phyloP scores from a whole-genome alignment of 2,797 vertebrate genomes.

The Sus cebifrons region DNA sequence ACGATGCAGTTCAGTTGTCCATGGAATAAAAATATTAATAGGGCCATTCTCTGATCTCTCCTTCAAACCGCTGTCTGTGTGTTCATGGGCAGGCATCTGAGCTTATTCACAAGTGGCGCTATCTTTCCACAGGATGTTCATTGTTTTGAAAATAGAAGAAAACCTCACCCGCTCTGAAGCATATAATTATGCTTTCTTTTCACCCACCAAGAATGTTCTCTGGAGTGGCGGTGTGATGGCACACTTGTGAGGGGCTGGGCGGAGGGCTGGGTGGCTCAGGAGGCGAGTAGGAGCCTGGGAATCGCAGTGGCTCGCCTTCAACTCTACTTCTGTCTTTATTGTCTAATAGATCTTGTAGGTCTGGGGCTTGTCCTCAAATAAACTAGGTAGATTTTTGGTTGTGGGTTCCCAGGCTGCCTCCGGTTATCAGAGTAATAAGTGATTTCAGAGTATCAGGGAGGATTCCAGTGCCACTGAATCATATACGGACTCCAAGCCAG shows the following conservation, averaged over 20 bases:
- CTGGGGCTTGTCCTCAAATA: neutral
- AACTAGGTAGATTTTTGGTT: conserved; percentile 20
- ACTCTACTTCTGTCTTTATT: neutral
- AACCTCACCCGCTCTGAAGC: conserved; percentile 74
- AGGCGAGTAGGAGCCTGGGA: neutral
- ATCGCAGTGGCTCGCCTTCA: neutral
- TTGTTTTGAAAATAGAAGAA: conserved; percentile 78
- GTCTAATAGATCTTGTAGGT: neutral
- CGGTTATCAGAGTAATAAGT: conserved; percentile 71
- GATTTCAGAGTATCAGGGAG: conserved; percentile 76
- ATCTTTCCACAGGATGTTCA: conserved; percentile 75
- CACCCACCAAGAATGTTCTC: conserved; percentile 76
- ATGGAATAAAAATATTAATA: conserved; percentile 9
- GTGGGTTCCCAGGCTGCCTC: conserved; percentile 44
- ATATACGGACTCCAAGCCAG: conserved; percentile 72
- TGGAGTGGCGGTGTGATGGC: neutral
- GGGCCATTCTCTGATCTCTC: neutral
- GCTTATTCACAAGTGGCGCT: conserved; percentile 30
- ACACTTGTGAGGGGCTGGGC: neutral
- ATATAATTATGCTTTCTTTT: conserved; percentile 79
- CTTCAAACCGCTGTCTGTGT: conserved; percentile 60
- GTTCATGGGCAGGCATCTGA: conserved; percentile 59
- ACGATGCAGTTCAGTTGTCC: neutral
- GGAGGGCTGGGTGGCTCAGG: neutral
- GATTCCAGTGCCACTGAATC: conserved; percentile 82